Base-by-base conservation (phyloP, 1,140 invertebrate genomes). In the Matsumurasca onukii region DNA sequence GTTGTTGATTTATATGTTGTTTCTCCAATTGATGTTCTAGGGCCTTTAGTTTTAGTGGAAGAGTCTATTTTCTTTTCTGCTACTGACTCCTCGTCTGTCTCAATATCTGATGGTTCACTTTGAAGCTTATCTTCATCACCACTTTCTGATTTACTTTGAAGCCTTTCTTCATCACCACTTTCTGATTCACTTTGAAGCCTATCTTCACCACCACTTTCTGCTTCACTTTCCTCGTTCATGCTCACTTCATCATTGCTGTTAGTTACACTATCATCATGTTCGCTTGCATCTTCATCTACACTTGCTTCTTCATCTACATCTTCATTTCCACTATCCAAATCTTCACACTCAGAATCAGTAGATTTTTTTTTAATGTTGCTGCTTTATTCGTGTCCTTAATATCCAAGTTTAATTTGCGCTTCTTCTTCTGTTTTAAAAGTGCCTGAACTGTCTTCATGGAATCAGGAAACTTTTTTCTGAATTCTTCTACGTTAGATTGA, bases 391-490 rank as follows among this genome's bases (percentile, higher is more conserved):
- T 34, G 34, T 65, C 29, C 30, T 57, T 39, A 17, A 24, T 20
- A 15, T 27, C 49, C 20, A 25, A 2, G 30, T 67, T 59, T 71
- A 69, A 66, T 61, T 74, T 67, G 12, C 51, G 22, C 52, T 70
- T 55, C 25, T 65, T 69, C 25, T 71, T 69, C 1, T 48, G 55
- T 66, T 65, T 71, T 20, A 70, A 57, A 1, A 71, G 15, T 17
- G 70, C 67, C 17, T n/a, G 45, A 39, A 80, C 72, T 15, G 75
- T 73, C 2, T 73, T 67, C 12, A 73, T 71, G 77, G 77, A 79
- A 24, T 59, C 61, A 24, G 72, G 68, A 62, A 74, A 70, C 52
- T 67, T 49, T 9, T 31, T 52, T 66, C 57, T 68, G 24, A 70
- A 70, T 5, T 9, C 48, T 61, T 61, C 27, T 17, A 69, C 3